Conservation (phyloP, 2,888 invertebrate genomes). For the Falcaria lacertinaria region DNA sequence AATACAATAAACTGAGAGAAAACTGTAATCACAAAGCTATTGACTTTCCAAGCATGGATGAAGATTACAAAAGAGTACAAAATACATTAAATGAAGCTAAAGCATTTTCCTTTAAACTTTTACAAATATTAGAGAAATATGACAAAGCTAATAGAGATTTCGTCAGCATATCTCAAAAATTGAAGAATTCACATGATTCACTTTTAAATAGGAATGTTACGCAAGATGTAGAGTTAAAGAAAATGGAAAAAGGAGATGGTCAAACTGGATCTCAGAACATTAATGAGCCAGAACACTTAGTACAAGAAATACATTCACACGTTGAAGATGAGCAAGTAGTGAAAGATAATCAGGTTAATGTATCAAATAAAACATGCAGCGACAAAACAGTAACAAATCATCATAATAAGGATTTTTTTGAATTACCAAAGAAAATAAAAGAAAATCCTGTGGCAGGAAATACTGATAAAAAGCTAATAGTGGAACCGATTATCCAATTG, state of each 20-base stretch:
- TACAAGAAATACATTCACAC: not conserved
- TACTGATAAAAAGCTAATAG: too few relatives aligned
- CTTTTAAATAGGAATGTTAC: slow-evolving; percentile 4
- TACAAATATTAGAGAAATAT: slow-evolving; percentile 38
- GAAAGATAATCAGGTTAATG: not conserved
- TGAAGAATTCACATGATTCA: slow-evolving; percentile 19
- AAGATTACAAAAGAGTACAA: slow-evolving; percentile 28
- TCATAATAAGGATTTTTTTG: too few relatives aligned
- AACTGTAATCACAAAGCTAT: not conserved
- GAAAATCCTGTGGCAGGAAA: too few relatives aligned
- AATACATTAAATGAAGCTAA: slow-evolving; percentile 38
- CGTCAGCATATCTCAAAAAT: slow-evolving; percentile 32
- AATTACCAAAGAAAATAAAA: too few relatives aligned
- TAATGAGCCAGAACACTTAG: not conserved
- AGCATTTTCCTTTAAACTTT: slow-evolving; percentile 32
- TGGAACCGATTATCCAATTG: too few relatives aligned
- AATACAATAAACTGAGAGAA: not conserved
- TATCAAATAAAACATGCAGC: too few relatives aligned
- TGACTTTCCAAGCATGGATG: slow-evolving; percentile 6
- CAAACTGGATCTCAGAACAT: not conserved
- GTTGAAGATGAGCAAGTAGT: not conserved
- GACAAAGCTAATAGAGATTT: slow-evolving; percentile 49
- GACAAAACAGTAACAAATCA: too few relatives aligned
- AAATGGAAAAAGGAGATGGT: not conserved
- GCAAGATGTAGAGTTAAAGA: not conserved